Conservation (phyloP, 2,888 invertebrate species). For the Heliconius ismenius region DNA sequence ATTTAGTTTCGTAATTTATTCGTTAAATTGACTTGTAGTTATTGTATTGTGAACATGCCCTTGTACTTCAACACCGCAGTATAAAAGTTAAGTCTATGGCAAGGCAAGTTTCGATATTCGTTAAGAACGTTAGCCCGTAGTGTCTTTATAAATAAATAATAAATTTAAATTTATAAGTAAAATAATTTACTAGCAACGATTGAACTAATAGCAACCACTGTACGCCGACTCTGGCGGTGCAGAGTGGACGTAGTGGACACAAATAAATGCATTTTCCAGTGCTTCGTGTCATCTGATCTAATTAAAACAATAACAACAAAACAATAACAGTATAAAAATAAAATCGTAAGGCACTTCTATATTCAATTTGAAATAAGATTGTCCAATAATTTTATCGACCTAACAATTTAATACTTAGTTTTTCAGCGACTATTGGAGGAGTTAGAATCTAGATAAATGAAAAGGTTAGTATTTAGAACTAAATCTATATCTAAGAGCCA, state of each 20-base stretch:
- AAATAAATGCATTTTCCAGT: slow-evolving; percentile 77
- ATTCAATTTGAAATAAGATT: slow-evolving; percentile 71
- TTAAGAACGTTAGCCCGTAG: slow-evolving; percentile 38
- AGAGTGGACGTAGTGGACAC: slow-evolving; percentile 58
- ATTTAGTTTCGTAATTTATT: slow-evolving; percentile 48
- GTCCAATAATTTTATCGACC: slow-evolving; percentile 59
- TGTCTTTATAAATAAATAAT: slow-evolving; percentile 43
- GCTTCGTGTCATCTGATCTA: slow-evolving; percentile 56
- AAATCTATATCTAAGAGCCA: slow-evolving; percentile 9
- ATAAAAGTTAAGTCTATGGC: slow-evolving; percentile 32
- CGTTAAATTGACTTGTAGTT: slow-evolving; percentile 72
- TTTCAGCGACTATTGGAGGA: slow-evolving; percentile 47
- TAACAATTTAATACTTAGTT: slow-evolving; percentile 60
- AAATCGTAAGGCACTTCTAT: slow-evolving; percentile 82
- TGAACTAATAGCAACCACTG: slow-evolving; percentile 56
- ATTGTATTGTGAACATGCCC: slow-evolving; percentile 50
- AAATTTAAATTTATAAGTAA: slow-evolving; percentile 46
- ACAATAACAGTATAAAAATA: slow-evolving; percentile 71
- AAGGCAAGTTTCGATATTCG: slow-evolving; percentile 32
- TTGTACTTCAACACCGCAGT: slow-evolving; percentile 29
- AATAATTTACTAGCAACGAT: slow-evolving; percentile 54
- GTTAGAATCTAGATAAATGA: slow-evolving; percentile 26
- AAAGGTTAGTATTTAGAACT: slow-evolving; percentile 48
- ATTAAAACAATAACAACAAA: slow-evolving; percentile 55
- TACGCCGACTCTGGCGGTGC: slow-evolving; percentile 56